These are phyloP conservation scores for Phylloscopus collybita DNA, from an alignment of 2,797 vertebrate genomes.

Conservation along the genomic window DNA sequence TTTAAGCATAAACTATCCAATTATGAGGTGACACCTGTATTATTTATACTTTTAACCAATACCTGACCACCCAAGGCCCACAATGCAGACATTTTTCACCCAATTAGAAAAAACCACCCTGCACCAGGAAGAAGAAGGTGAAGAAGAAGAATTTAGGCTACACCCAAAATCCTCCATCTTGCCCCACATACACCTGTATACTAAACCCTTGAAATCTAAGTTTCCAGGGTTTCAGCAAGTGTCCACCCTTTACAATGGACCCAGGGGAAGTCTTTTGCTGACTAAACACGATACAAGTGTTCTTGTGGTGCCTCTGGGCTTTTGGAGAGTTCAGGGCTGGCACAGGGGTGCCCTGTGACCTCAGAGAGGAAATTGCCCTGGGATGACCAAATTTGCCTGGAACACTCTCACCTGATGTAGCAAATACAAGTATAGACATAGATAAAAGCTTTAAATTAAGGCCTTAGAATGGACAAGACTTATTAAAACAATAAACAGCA, in stretches of 20 bases:
- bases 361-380: background rate
- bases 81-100: background rate
- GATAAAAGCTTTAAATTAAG: background rate
- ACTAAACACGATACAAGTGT: fast-evolving
- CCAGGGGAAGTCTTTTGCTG: too few relatives aligned
- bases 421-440: background rate
- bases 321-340: background rate
- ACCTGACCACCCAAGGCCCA: background rate
- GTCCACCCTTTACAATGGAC: background rate
- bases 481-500: background rate
- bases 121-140: background rate
- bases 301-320: background rate
- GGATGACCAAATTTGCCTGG: background rate
- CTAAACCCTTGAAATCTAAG: background rate
- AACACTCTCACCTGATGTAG: background rate
- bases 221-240: background rate
- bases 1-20: background rate
- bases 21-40: background rate
- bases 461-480: background rate
- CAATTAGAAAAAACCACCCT: background rate
- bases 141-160: background rate
- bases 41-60: background rate
- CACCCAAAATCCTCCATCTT: background rate
- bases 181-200: background rate
- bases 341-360: background rate